Conservation (phyloP, 2,888 invertebrate genomes). For the Dexiosoma caninum region DNA sequence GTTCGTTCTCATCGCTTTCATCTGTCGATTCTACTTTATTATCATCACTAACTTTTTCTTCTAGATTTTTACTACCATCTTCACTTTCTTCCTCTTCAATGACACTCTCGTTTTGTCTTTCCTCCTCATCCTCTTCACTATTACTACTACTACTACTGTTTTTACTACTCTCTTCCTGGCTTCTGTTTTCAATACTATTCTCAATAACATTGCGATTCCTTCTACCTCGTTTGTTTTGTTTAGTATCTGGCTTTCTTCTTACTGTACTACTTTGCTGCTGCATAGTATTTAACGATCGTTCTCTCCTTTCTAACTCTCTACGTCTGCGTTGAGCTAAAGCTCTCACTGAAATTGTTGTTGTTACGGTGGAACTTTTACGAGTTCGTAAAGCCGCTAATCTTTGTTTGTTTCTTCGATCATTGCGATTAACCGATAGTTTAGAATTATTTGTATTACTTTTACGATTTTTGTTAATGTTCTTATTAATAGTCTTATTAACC, state of each 20-base stretch:
- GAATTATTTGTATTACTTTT: conserved; percentile 39
- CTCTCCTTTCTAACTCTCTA: conserved; percentile 5
- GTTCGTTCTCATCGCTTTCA: not conserved
- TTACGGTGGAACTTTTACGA: conserved; percentile 11
- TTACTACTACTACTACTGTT: conserved; percentile 62
- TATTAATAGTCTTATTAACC: conserved; percentile 82
- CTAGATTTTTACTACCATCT: conserved; percentile 59
- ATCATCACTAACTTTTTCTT: conserved; percentile 32
- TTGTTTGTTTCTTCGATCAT: conserved; percentile 50
- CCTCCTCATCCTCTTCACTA: conserved; percentile 33
- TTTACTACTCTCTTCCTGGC: conserved; percentile 20
- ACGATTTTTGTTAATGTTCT: conserved; percentile 64
- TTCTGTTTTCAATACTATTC: conserved; percentile 15
- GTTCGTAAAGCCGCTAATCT: conserved; percentile 39
- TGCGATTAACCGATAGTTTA: conserved; percentile 42
- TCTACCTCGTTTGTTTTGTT: conserved; percentile 8
- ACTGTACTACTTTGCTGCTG: conserved; percentile 21
- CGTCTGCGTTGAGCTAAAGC: not conserved
- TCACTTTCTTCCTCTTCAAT: conserved; percentile 15
- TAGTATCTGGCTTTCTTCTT: not conserved
- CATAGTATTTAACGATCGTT: conserved; percentile 27
- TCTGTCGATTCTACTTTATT: not conserved
- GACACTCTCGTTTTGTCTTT: not conserved
- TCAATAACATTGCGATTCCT: conserved; percentile 40
- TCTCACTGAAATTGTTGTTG: not conserved